Conservation (phyloP, 2,888 invertebrate species). For the Macrophya alboannulata region DNA sequence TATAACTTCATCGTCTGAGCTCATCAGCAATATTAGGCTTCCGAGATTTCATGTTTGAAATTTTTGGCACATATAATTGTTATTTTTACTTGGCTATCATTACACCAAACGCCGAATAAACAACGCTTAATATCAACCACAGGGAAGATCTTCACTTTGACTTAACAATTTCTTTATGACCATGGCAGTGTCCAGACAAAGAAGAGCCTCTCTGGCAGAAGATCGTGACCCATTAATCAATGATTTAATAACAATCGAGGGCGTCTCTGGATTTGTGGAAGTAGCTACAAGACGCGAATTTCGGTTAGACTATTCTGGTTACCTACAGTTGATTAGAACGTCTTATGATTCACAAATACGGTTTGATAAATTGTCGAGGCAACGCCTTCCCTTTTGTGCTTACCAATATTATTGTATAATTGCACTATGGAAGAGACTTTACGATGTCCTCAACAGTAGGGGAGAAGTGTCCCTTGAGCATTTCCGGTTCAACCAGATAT, state of each 20-base stretch:
- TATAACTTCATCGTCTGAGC: too few relatives aligned
- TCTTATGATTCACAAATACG: slow-evolving; percentile 18
- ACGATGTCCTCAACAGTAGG: not conserved
- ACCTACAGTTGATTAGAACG: not conserved
- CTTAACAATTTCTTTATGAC: too few relatives aligned
- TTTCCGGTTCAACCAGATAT: not conserved
- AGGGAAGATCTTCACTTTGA: too few relatives aligned
- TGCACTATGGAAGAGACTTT: slow-evolving; percentile 31
- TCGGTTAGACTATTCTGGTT: not conserved
- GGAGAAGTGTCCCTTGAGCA: not conserved
- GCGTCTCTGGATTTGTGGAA: slow-evolving; percentile 4
- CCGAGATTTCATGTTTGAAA: too few relatives aligned
- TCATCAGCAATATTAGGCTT: too few relatives aligned
- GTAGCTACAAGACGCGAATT: not conserved
- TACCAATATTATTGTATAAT: slow-evolving; percentile 25
- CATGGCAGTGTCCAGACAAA: too few relatives aligned
- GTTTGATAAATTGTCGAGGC: not conserved
- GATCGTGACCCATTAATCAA: slow-evolving; percentile 10
- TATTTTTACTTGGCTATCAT: too few relatives aligned
- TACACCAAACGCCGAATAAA: too few relatives aligned
- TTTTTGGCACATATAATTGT: too few relatives aligned
- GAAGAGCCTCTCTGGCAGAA: not conserved
- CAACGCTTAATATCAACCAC: too few relatives aligned
- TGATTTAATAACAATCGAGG: slow-evolving; percentile 12
- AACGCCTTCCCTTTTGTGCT: not conserved